A percentile compares a stretch with the other conserved stretches of the same genome.
Evolutionary conservation across 2,113 vertebrate species (phyloP).

Genomic region (Gobius niger): DNA sequence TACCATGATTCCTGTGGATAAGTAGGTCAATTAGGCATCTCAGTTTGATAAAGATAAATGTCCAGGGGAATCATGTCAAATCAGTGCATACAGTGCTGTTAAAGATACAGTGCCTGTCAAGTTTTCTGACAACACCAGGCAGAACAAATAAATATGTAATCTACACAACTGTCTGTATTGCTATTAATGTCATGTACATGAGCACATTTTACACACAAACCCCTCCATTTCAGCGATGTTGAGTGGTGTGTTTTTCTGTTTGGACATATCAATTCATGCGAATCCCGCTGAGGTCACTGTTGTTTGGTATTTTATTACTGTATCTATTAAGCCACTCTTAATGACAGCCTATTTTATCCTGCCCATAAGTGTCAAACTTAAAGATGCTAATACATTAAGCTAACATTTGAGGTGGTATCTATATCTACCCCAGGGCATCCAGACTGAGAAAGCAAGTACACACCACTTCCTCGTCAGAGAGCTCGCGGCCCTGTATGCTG

Average conservation of each 20-base stretch:
- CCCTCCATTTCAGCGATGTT: conserved; percentile 24
- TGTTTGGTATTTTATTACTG: no score
- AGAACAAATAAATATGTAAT: conserved; percentile 15
- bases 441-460: conserved; percentile 51
- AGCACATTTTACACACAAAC: conserved; percentile 62
- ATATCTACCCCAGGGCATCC: no score
- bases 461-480: conserved; percentile 99
- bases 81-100: conserved; percentile 18
- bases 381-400: no score
- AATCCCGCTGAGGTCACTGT: no score
- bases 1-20: neutral
- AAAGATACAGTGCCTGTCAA: conserved; percentile 52
- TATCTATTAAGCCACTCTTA: no score
- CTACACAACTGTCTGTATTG: neutral
- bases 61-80: conserved; percentile 53
- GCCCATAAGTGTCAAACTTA: no score
- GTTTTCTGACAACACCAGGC: conserved; percentile 53
- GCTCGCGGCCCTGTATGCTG: conserved; percentile 96
- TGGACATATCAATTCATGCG: no score
- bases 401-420: no score
- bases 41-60: conserved; percentile 58
- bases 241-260: no score
- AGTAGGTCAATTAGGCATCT: neutral
- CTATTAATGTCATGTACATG: no score
- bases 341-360: no score